Base-by-base conservation (phyloP, 2,113 vertebrate genomes). In the Carassius auratus region DNA sequence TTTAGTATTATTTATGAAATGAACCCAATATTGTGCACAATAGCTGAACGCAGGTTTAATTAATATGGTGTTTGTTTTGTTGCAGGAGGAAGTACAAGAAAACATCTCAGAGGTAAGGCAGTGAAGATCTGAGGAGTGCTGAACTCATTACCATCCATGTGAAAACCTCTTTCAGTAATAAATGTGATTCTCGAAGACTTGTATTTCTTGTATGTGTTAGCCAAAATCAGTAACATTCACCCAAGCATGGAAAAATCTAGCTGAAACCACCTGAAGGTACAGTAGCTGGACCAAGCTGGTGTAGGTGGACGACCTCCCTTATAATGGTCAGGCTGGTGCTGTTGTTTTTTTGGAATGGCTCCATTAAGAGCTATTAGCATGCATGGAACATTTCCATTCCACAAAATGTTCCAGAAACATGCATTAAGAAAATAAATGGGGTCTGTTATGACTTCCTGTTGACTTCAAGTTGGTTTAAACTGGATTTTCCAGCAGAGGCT, bases 61-160 rank as follows among this genome's bases (percentile, higher is more conserved):
- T 42, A 81, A 19, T 5, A 10, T 66, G 2, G 74, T 92, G 78
- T 91, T 87, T 90, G 76, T 93, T 88, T 91, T 74, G 91, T 88
- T 90, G 92, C 95, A 99, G 98, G 97, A 97, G 98, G 94, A 99
- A 99, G 94, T 99, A 99, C 91, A 99, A 99, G 97, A 99, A 99
- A 97, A 99, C 97, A 8, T 99, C 98, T 84, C 98, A 99, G 95
- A 99, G 98, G 98, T 99, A 98, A 98, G 98, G 92, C 61, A 55
- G 85, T 81, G 81, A 86, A 88, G 71, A 83, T 77, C 48, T 21
- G 3, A 69, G 19, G 10, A 38, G 14, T 23, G 17, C 66, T 61
- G 86, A 48, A 23, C n/a, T n/a, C 61, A 73, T 57, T 36, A 68
- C 19, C 26, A 42, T 62, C 74, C 30, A 12, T 52, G 48, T 21